Conservation (phyloP, 1,140 invertebrate genomes). For the Danaus plexippus region DNA sequence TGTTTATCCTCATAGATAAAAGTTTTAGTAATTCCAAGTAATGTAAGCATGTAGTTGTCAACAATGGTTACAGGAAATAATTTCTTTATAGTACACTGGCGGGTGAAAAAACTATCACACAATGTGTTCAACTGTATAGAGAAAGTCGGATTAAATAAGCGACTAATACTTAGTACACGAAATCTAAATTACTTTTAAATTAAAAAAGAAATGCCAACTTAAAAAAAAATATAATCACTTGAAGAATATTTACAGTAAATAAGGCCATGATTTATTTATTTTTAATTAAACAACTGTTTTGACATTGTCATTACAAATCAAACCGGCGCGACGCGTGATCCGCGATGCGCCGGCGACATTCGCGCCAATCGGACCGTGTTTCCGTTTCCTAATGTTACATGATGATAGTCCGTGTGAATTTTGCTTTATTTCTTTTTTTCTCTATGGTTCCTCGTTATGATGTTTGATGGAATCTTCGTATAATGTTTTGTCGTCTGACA, state of each 20-base stretch:
- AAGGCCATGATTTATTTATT: too few relatives aligned
- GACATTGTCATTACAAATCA: not conserved
- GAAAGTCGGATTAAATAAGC: slow-evolving; percentile 35
- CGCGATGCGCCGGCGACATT: slow-evolving; percentile 28
- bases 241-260: too few relatives aligned
- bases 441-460: too few relatives aligned
- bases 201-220: too few relatives aligned
- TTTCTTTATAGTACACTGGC: slow-evolving; percentile 31
- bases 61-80: slow-evolving; percentile 34
- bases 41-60: slow-evolving; percentile 10
- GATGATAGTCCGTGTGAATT: slow-evolving; percentile 31
- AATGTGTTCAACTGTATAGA: slow-evolving; percentile 28
- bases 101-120: slow-evolving; percentile 27
- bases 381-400: slow-evolving; percentile 40
- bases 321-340: slow-evolving; percentile 19
- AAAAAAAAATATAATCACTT: too few relatives aligned
- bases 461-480: too few relatives aligned
- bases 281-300: slow-evolving; percentile 5
- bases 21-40: too few relatives aligned
- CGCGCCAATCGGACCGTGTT: slow-evolving; percentile 39
- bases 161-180: too few relatives aligned
- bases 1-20: too few relatives aligned
- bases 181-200: too few relatives aligned
- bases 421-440: not conserved
- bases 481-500: too few relatives aligned